phyloP scores from a whole-genome alignment of 2,113 vertebrate species.

The Hippocampus comes region DNA sequence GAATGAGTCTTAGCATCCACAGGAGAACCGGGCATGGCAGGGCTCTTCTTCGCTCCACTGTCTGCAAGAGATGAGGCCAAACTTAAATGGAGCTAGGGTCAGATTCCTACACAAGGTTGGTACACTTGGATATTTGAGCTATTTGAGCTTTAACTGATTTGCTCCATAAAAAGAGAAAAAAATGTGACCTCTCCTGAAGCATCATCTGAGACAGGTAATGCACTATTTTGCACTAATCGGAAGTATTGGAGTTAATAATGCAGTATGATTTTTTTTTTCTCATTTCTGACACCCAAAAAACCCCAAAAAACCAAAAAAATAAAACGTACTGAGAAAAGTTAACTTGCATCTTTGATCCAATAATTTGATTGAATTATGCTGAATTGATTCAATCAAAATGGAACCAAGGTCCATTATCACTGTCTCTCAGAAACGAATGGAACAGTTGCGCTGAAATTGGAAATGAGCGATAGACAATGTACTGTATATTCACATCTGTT shows the following conservation, averaged over 20 bases:
- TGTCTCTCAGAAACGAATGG: background rate
- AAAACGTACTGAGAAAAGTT: no score
- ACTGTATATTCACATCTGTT: background rate
- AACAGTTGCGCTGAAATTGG: background rate
- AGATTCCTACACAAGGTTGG: slow-evolving; percentile 2
- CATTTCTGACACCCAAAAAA: no score
- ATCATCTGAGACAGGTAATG: background rate
- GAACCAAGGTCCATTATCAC: no score
- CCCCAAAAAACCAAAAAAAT: no score
- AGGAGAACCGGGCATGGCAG: slow-evolving; percentile 97
- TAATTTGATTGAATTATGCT: no score
- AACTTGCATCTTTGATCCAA: no score
- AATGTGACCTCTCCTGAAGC: no score
- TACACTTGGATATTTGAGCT: no score
- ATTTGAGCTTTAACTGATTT: background rate
- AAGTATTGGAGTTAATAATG: background rate
- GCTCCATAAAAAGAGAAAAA: no score
- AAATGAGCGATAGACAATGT: background rate
- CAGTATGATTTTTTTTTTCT: no score
- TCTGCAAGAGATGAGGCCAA: slow-evolving; percentile 65
- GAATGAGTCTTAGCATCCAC: slow-evolving; percentile 97
- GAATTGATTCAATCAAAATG: no score
- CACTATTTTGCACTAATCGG: background rate
- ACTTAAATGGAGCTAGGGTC: slow-evolving; percentile 27
- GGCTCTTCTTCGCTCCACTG: slow-evolving; percentile 89